Evolutionary conservation across 2,113 vertebrate genomes (phyloP).

Genomic region (Synodontis membranacea): DNA sequence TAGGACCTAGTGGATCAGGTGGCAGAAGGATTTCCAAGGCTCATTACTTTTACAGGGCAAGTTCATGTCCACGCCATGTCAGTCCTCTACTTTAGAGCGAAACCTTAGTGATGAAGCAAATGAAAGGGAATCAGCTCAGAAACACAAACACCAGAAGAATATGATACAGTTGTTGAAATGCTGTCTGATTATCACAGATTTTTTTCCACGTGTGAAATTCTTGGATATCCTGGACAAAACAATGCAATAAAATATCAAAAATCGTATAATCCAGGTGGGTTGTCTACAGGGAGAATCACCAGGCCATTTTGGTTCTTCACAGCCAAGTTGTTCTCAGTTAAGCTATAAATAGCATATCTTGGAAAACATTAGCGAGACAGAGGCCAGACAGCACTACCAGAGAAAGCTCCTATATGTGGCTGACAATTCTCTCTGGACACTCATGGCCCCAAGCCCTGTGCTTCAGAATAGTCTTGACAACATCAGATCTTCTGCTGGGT

Average conservation of each 20-base stretch:
- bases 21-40: not conserved
- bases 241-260: not conserved
- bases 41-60: not conserved
- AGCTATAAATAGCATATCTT: not conserved
- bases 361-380: not conserved
- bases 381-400: not conserved
- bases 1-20: not conserved
- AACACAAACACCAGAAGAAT: not conserved
- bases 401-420: not conserved
- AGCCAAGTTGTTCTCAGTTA: not conserved
- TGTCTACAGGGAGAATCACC: not conserved
- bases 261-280: not conserved
- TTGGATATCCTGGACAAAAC: not conserved
- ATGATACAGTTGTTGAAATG: not conserved
- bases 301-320: not conserved
- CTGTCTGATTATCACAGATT: not conserved
- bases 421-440: not conserved
- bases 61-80: not conserved
- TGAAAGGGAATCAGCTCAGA: not conserved
- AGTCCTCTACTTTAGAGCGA: not conserved
- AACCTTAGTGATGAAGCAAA: not conserved
- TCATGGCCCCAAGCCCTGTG: not conserved
- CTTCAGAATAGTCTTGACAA: conserved; percentile 27
- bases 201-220: not conserved
- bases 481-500: conserved; percentile 58